Conservation (phyloP, 2,888 invertebrate genomes). For the Myopa tessellatipennis region DNA sequence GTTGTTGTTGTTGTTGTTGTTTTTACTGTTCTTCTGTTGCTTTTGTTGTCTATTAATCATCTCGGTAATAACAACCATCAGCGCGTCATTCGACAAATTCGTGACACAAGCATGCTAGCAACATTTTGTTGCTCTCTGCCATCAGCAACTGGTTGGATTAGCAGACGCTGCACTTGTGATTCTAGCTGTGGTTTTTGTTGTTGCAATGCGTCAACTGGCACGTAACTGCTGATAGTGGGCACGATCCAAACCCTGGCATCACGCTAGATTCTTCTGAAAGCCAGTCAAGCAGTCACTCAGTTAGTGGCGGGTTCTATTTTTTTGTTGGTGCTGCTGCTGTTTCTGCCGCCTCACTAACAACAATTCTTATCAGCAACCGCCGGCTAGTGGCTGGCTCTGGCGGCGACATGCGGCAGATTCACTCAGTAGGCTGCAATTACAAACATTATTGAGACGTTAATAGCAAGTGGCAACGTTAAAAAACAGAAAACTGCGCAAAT, state of each 20-base stretch:
- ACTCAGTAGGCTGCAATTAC: constrained; percentile 42
- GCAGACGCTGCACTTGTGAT: not conserved
- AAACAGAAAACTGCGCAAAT: not conserved
- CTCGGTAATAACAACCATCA: constrained; percentile 28
- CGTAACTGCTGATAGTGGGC: constrained; percentile 37
- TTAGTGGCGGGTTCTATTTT: not conserved
- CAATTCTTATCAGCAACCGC: not conserved
- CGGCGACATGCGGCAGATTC: constrained; percentile 20
- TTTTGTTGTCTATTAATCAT: constrained; percentile 32
- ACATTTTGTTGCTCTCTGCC: not conserved
- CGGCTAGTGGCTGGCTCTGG: constrained; percentile 37
- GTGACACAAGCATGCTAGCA: constrained; percentile 34
- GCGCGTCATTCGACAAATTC: constrained; percentile 38
- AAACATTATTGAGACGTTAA: constrained; percentile 37
- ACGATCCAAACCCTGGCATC: constrained; percentile 24
- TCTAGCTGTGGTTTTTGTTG: constrained; percentile 14
- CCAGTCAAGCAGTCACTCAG: not conserved
- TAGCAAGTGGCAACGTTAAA: not conserved
- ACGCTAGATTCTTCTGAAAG: constrained; percentile 19
- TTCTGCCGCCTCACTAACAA: not conserved
- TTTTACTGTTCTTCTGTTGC: constrained; percentile 21
- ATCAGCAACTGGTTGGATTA: constrained; percentile 14
- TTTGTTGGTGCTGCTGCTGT: not conserved
- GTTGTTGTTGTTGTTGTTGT: constrained; percentile 15
- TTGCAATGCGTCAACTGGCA: constrained; percentile 36